Conservation (phyloP, 2,888 invertebrate species). For the Iphiclides podalirius region DNA sequence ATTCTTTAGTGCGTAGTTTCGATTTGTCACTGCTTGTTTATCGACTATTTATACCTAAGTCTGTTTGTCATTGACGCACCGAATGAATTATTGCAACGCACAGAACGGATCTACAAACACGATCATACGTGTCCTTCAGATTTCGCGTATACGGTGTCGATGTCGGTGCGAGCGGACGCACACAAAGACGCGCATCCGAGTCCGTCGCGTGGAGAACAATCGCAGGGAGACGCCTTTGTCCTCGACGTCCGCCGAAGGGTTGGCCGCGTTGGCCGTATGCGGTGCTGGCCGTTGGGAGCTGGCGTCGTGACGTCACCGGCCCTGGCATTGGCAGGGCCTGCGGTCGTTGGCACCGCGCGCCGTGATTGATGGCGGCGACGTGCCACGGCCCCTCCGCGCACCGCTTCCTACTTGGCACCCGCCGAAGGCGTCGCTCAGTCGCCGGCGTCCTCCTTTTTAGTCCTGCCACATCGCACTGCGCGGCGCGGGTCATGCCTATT, state of each 20-base stretch:
- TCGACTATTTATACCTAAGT: too few relatives aligned
- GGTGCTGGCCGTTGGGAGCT: conserved; percentile 33
- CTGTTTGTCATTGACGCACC: too few relatives aligned
- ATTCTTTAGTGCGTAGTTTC: too few relatives aligned
- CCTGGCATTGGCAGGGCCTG: conserved; percentile 28
- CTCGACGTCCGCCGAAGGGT: conserved; percentile 32
- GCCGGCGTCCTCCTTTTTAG: conserved; percentile 24
- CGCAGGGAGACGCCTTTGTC: conserved; percentile 32
- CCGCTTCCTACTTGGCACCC: conserved; percentile 34
- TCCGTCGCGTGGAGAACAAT: too few relatives aligned
- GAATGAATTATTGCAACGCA: too few relatives aligned
- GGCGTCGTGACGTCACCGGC: conserved; percentile 44
- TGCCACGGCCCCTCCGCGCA: conserved; percentile 32
- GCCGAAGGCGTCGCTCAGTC: conserved; percentile 25
- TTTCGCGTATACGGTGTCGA: too few relatives aligned
- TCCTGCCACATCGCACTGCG: conserved; percentile 5
- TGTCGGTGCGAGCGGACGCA: too few relatives aligned
- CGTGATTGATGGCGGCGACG: conserved; percentile 57
- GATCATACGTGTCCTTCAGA: too few relatives aligned
- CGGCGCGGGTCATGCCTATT: too few relatives aligned
- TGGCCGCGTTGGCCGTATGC: conserved; percentile 32
- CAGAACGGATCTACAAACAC: too few relatives aligned
- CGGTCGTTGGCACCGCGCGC: conserved; percentile 45
- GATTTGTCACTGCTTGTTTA: too few relatives aligned
- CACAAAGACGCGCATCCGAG: too few relatives aligned